phyloP scores from a whole-genome alignment of 2,888 invertebrate genomes.

The Amphimallon solstitiale region DNA sequence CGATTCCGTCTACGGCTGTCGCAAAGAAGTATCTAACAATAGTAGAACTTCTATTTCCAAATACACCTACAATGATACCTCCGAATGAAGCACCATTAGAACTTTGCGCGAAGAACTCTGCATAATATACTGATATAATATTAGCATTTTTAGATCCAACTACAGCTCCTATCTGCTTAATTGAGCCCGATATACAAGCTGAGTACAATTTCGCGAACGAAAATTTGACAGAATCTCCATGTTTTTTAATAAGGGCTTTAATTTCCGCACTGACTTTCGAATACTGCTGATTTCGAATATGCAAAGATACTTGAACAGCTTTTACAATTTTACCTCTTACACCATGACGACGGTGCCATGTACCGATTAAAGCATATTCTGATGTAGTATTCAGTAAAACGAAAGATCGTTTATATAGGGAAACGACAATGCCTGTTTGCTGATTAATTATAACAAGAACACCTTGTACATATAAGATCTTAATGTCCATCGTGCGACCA shows the following conservation, averaged over 20 bases:
- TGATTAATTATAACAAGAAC: constrained; percentile 9
- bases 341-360: not conserved
- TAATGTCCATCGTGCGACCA: not conserved
- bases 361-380: not conserved
- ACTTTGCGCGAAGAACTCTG: not conserved
- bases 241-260: constrained; percentile 4
- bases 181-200: not conserved
- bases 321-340: not conserved
- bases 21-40: not conserved
- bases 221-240: not conserved
- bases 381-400: not conserved
- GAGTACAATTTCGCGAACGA: not conserved
- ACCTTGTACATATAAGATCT: not conserved
- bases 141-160: constrained; percentile 1
- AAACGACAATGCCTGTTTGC: constrained; percentile 14
- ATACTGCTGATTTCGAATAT: not conserved
- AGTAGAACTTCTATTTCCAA: not conserved
- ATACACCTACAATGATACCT: not conserved
- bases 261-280: not conserved
- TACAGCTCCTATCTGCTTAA: not conserved
- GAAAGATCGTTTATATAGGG: constrained; percentile 1
- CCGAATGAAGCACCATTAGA: not conserved
- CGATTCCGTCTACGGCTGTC: not conserved
- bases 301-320: not conserved
- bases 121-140: not conserved